These are phyloP conservation scores for Dendroctonus ponderosae DNA, from an alignment of 1,140 invertebrate species.

Conservation along the genomic window DNA sequence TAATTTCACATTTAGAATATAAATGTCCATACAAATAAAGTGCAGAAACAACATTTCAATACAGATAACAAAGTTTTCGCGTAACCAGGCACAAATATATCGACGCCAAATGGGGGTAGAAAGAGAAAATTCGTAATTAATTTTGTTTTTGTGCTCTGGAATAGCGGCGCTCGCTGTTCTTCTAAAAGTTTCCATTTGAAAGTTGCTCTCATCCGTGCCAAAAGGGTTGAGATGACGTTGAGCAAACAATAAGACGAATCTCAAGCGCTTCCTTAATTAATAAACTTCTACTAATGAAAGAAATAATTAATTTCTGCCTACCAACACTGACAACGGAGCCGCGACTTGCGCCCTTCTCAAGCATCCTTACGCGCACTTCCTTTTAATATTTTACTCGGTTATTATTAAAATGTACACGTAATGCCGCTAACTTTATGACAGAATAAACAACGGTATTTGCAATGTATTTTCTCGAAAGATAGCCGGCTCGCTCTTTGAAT, in stretches of 20 bases:
- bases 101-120: background rate
- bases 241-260: conserved; percentile 49
- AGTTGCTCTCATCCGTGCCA: conserved; percentile 48
- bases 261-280: conserved; percentile 51
- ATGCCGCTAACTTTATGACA: no score
- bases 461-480: no score
- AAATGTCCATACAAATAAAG: background rate
- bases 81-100: conserved; percentile 1
- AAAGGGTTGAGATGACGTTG: conserved; percentile 50
- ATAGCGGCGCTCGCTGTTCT: conserved; percentile 21
- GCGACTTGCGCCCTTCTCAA: background rate
- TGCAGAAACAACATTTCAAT: no score
- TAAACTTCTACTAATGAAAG: conserved; percentile 52
- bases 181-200: conserved; percentile 48
- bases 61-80: background rate
- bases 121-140: conserved; percentile 46
- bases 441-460: no score
- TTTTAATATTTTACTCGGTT: conserved; percentile 14
- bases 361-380: conserved; percentile 5
- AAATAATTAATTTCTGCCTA: conserved; percentile 51
- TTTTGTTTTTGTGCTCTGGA: conserved; percentile 42
- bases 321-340: conserved; percentile 31
- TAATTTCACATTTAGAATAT: no score
- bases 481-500: no score
- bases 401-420: background rate